Evolutionary conservation across 2,797 vertebrate species (phyloP).

Genomic region (Phalanger gymnotis): DNA sequence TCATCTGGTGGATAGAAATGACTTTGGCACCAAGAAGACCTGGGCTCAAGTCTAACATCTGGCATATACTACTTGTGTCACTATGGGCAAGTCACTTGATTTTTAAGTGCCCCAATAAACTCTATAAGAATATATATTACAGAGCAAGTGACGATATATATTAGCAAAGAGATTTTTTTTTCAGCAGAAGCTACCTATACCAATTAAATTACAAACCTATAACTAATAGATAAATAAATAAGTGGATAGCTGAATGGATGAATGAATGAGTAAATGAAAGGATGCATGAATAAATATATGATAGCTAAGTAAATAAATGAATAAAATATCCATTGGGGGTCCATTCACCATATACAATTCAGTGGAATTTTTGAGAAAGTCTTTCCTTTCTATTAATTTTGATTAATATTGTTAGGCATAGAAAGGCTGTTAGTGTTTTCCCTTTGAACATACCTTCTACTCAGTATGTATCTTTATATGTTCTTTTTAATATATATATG

Average conservation of each 20-base stretch:
- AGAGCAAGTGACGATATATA: neutral
- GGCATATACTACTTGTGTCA: neutral
- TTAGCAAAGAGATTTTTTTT: neutral
- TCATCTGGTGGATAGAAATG: neutral
- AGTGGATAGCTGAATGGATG: neutral
- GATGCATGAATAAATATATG: neutral
- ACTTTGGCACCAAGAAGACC: neutral
- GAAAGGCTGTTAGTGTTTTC: neutral
- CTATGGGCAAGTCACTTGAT: neutral
- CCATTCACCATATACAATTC: neutral
- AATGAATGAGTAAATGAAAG: too few relatives aligned
- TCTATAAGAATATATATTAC: neutral
- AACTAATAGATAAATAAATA: neutral
- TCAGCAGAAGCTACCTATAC: neutral
- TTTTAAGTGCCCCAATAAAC: neutral
- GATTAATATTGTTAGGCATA: neutral
- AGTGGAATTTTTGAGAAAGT: neutral
- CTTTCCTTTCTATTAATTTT: neutral
- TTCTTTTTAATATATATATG: neutral
- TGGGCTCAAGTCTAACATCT: neutral
- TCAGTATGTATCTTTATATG: neutral
- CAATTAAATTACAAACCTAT: neutral
- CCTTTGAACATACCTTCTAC: neutral
- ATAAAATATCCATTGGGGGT: neutral
- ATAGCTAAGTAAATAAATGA: neutral